Base-by-base conservation (phyloP, 2,797 vertebrate species). In the Tragopan temminckii region DNA sequence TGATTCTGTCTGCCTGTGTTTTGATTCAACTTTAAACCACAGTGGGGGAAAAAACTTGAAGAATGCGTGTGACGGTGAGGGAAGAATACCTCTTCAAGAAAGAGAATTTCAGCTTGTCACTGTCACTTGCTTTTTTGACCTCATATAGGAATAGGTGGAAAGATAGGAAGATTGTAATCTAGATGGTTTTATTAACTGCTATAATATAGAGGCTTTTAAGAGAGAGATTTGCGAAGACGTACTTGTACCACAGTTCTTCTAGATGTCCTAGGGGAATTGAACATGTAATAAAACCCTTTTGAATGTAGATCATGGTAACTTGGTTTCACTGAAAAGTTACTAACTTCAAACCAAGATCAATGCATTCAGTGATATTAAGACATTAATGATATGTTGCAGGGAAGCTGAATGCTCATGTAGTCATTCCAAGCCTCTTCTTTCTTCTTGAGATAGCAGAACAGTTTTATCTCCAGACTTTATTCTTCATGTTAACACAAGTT, bases 331-430 rank as follows among this genome's bases (percentile, higher is more conserved):
- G 14, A 18, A 85, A 88, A 95, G 43, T 78, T 58, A n/a, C 69
- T 57, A 75, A 57, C 35, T 87, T 95, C 67, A 93, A 94, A 93
- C 69, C 36, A 66, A 91, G 93, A 92, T 96, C 90, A 81, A 20
- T 86, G 36, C 72, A 76, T 85, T 91, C 50, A 45, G 19, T 46
- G 63, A 57, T 92, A 79, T 86, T 90, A 93, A 55, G n/a, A 15
- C 31, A 78, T 58, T 66, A 64, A 31, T 58, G 33, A 33, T 42
- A 23, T 67, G 33, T 92, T 89, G 55, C 48, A 82, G 40, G 63
- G 48, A 82, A 70, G 33, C 67, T 21, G 21, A n/a, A 68, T 83
- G 42, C 63, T 90, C 36, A 82, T 76, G 57, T 9, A 68, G 33
- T 45, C 82, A 33, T 92, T 88, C 48, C 59, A 87, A 94, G 42